Base-by-base conservation (phyloP, 2,888 invertebrate species). In the Tigriopus californicus region DNA sequence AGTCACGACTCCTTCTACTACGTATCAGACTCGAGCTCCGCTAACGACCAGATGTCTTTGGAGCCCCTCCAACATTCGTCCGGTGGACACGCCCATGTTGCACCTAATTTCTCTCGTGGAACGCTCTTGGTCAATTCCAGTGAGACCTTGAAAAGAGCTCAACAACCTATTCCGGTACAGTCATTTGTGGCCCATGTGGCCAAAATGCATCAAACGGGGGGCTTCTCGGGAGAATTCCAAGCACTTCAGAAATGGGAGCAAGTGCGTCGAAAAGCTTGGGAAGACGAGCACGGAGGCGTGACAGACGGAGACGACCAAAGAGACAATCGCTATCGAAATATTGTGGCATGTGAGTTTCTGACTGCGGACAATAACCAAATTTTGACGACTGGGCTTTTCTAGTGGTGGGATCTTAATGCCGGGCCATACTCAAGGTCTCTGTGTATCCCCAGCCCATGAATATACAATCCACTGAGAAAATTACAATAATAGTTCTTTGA, bases 241-340 rank as follows among this genome's bases (percentile, higher is more conserved):
- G 81, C 87, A 15, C 86, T 88, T 63, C 87, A 88, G 66, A 68
- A 82, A 52, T 82, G 83, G 65, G 81, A 83, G 4, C 80, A 81
- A 8, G 80, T 80, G 44, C 77, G 84, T 55, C 83, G 82, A 49
- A 80, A 83, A 70, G 79, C 85, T 22, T 0, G 92, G 92, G 68
- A 95, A 95, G 15, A 24, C 22, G 20, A 40, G 52, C 24, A 52
- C 52, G 8, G 15, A 40, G 33, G 33, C 52, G 33, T 33, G 11
- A 52, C 33, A 13, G 52, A 52, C 22, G 25, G 52, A 1, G 33
- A 52, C 25, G 52, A 52, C 72, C 83, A 88, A 69, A 77, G 81
- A 66, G 95, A 95, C 73, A 95, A 95, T 72, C 80, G 94, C 68
- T 95, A 95, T 74, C 77, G 91, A 60, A 95, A 95, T 70, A 94